Evolutionary conservation across 2,797 vertebrate genomes (phyloP), one percentile per base, ranked within the genome.

Genomic region (Poecilia velifera): DNA sequence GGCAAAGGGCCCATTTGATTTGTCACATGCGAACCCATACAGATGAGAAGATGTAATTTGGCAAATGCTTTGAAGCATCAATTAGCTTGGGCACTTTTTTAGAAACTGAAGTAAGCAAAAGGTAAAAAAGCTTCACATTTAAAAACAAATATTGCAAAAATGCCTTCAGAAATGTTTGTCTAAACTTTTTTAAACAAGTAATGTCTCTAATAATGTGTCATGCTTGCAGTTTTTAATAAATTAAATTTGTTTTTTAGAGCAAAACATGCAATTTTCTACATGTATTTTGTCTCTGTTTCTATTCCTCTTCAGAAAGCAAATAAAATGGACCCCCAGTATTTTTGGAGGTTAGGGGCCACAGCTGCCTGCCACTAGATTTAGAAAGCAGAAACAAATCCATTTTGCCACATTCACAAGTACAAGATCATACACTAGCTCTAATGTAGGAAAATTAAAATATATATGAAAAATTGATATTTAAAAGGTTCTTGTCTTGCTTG

Each of bases 21-120:
- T 68, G 36, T 68, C 64, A 68, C 51, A 82, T 68, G 64, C 39
- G 64, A 68, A 68, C 64, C 36, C 64, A 68, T 20, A 25, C 10
- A 68, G 64, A 68, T 25, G 36, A 28, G 34, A 68, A 41, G 9
- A 25, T 6, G 39, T 68, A 68, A 68, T 68, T 18, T 68, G 10
- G 0, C 39, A 39, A 13, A 68, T 13, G 20, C 18, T 39, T 41
- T 68, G 25, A 68, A 41, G 1, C 7, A 39, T 66, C 59, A 34
- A 20, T 7, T 18, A 20, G 18, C 18, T 66, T 68, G 64, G 22
- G 20, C 4, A 43, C 22, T 6, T 41, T 20, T 39, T 39, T 36
- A 66, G 62, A 66, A 36, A 9, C 34, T 66, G 62, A 20, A 36
- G 34, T 36, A 64, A 64, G 14, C 14, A 34, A 36, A 31, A 34